Evolutionary conservation across 1,140 invertebrate genomes (phyloP), one percentile per base, ranked within the genome.

Genomic region (Atopsyche davidsoni): DNA sequence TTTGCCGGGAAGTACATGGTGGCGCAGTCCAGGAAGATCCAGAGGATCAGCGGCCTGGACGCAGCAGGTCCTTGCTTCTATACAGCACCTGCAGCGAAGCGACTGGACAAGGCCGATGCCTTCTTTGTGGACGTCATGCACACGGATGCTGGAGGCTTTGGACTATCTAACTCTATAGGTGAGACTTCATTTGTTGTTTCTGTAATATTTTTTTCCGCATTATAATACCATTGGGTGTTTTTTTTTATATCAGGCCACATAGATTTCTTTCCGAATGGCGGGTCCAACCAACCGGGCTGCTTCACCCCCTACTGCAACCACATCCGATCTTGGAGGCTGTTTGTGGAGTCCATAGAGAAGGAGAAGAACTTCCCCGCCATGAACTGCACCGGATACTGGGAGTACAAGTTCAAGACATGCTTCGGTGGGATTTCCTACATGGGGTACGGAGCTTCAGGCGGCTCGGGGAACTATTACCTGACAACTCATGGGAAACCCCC

Each of bases 241-340:
- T n/a, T n/a, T n/a, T n/a, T n/a, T n/a, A n/a, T n/a, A n/a, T n/a
- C n/a, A 18, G 79, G 79, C 2, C 73, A 80, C 57, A 78, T 76
- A 6, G 89, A 92, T 64, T 90, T 90, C 71, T 91, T 80, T 62
- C 85, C 85, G 0, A 91, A 92, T 64, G 80, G 83, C 7, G 86
- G 86, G 4, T 10, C 59, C 1, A 48, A 59, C 55, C 75, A 75
- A 51, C 75, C 76, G 9, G 1, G 66, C 72, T 51, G 70, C 75
- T 43, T 24, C 70, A 9, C 54, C 67, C 60, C 65, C 82, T 48
- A 76, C 2, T 83, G 80, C 53, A 81, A 79, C 28, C 81, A 82
- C 59, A 73, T 73, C 45, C 71, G 81, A 52, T 72, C 80, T 1
- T 80, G 79, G 54, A 63, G 75, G 24, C 75, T 80, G 42, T 85